These are phyloP conservation scores for Plectus sambesii DNA, from an alignment of 1,140 invertebrate species.

Conservation along the genomic window DNA sequence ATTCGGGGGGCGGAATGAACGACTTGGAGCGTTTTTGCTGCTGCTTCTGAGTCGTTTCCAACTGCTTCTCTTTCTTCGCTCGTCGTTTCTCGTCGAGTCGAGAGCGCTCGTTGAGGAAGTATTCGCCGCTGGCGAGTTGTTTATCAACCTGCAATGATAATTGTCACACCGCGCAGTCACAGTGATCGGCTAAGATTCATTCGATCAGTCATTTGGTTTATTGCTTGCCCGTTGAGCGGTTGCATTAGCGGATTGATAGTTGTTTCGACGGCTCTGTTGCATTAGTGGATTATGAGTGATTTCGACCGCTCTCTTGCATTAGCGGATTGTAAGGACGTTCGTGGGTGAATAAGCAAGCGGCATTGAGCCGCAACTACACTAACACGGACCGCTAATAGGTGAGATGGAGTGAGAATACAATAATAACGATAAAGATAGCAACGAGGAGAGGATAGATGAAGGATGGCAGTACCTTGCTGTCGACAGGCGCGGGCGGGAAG, in stretches of 20 bases:
- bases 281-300: too few relatives aligned
- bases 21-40: conserved; percentile 17
- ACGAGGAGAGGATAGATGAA: not conserved
- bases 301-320: too few relatives aligned
- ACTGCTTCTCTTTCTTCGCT: conserved; percentile 9
- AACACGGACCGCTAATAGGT: not conserved
- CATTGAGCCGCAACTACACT: not conserved
- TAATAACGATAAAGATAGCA: conserved; percentile 5
- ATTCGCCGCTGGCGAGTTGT: conserved; percentile 84
- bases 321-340: too few relatives aligned
- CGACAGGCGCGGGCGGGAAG: conserved; percentile 78
- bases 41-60: conserved; percentile 12
- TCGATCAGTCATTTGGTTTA: too few relatives aligned
- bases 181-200: too few relatives aligned
- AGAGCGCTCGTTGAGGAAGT: conserved; percentile 66
- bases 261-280: too few relatives aligned
- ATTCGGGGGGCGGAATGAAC: not conserved
- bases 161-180: too few relatives aligned
- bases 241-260: too few relatives aligned
- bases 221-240: too few relatives aligned
- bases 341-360: too few relatives aligned
- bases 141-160: conserved; percentile 65
- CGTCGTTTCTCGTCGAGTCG: conserved; percentile 17
- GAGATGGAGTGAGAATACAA: not conserved
- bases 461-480: conserved; percentile 59